A percentile compares a stretch with the other conserved stretches of the same genome.
Evolutionary conservation across 2,113 vertebrate species (phyloP).

Genomic region (human): DNA sequence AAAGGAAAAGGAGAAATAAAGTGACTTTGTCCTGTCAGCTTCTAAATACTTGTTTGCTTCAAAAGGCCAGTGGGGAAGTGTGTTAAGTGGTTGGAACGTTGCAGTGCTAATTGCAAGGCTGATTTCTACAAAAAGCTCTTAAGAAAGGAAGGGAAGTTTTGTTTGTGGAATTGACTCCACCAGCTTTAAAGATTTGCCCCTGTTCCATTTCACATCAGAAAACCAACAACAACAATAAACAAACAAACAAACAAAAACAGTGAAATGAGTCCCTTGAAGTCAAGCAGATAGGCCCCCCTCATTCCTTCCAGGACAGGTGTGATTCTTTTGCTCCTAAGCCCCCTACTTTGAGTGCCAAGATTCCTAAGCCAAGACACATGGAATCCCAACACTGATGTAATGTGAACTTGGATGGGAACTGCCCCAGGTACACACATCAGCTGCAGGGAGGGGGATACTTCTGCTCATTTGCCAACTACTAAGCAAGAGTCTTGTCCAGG

Average conservation of each 20-base stretch:
- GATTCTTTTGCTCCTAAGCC: not conserved
- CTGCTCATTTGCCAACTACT: not conserved
- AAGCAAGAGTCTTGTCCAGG: not conserved
- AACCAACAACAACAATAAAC: not conserved
- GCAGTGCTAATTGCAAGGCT: rapidly evolving
- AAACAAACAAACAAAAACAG: not conserved
- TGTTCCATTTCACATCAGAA: not conserved
- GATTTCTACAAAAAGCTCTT: not conserved
- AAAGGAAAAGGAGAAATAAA: not conserved
- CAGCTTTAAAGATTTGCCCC: not conserved
- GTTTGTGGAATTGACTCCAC: not conserved
- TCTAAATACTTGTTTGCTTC: not conserved
- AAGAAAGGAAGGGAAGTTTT: not conserved
- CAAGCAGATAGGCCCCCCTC: rapidly evolving
- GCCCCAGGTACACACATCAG: not conserved
- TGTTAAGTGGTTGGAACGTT: rapidly evolving
- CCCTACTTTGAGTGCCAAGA: not conserved
- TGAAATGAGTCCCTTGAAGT: not conserved
- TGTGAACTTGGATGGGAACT: not conserved
- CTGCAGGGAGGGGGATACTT: not conserved
- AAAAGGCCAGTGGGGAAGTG: rapidly evolving
- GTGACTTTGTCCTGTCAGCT: too few species aligned
- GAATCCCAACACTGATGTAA: not conserved
- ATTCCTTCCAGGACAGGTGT: too few species aligned
- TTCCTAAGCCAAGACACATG: not conserved